Evolutionary conservation across 2,888 invertebrate genomes (phyloP).

Genomic region (Zhengitettix transpicula): DNA sequence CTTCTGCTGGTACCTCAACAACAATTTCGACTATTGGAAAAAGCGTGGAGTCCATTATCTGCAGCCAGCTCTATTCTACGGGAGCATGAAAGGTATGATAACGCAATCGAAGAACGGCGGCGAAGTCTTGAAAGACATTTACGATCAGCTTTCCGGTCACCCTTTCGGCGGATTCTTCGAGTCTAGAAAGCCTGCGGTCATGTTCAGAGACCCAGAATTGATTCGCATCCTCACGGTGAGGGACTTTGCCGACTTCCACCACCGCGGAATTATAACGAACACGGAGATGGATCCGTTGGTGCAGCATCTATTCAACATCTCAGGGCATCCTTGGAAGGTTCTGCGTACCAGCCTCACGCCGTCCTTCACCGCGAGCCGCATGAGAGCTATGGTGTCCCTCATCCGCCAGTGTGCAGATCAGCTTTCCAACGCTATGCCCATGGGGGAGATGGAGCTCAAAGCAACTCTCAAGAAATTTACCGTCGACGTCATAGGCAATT

Average conservation of each 20-base stretch:
- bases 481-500: too few species aligned
- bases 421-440: slow-evolving; percentile 23
- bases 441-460: not conserved
- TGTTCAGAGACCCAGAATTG: slow-evolving; percentile 37
- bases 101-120: slow-evolving; percentile 29
- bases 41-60: slow-evolving; percentile 29
- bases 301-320: slow-evolving; percentile 30
- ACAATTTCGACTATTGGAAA: slow-evolving; percentile 30
- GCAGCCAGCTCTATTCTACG: slow-evolving; percentile 32
- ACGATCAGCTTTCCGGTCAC: slow-evolving; percentile 19
- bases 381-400: slow-evolving; percentile 33
- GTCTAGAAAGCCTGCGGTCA: slow-evolving; percentile 32
- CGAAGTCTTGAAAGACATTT: slow-evolving; percentile 29
- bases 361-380: slow-evolving; percentile 35
- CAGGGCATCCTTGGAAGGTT: slow-evolving; percentile 36
- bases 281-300: slow-evolving; percentile 27
- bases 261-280: slow-evolving; percentile 27
- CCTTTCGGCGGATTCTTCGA: slow-evolving; percentile 30
- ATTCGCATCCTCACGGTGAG: slow-evolving; percentile 38
- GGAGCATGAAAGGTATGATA: slow-evolving; percentile 30
- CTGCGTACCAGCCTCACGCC: slow-evolving; percentile 36
- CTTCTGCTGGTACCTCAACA: slow-evolving; percentile 23
- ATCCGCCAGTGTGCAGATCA: slow-evolving; percentile 30
- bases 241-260: slow-evolving; percentile 40
- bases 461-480: too few species aligned